phyloP scores from a whole-genome alignment of 2,888 invertebrate species.

The Heteropelma amictum region DNA sequence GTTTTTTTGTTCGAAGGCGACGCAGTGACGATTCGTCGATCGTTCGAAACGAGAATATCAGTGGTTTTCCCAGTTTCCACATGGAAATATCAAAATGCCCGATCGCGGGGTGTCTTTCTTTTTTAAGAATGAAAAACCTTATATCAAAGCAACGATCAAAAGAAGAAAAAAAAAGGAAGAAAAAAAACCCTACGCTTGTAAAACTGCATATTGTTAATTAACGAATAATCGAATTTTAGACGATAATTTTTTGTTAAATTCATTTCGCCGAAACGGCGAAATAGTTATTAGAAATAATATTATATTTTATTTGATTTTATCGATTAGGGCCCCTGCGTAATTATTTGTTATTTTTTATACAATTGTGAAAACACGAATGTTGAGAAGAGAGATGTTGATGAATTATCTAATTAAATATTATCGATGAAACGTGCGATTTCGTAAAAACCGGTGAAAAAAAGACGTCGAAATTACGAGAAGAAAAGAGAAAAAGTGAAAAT shows the following conservation, averaged over 20 bases:
- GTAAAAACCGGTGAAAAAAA: no score
- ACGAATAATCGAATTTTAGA: no score
- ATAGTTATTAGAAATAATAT: conserved; percentile 73
- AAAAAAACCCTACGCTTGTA: conserved; percentile 78
- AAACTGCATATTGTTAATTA: conserved; percentile 75
- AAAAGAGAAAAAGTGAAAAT: no score
- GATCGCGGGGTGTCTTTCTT: conserved; percentile 13
- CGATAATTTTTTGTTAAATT: conserved; percentile 76
- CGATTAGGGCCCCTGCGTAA: conserved; percentile 71
- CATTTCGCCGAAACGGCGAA: conserved; percentile 70
- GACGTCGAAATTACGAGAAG: no score
- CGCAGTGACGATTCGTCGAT: no score
- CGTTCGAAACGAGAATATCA: no score
- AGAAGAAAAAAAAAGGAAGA: no score
- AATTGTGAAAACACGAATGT: no score
- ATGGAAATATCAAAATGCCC: conserved; percentile 25
- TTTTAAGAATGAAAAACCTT: conserved; percentile 50
- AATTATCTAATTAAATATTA: no score
- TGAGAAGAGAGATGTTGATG: conserved; percentile 45
- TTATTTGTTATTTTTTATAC: conserved; percentile 75
- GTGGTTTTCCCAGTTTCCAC: no score
- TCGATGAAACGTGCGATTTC: no score
- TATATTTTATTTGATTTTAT: conserved; percentile 71
- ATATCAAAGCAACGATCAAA: conserved; percentile 78
- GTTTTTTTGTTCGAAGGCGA: no score